Evolutionary conservation across 2,797 vertebrate species (phyloP), one percentile per base, ranked within the genome.

Genomic region (Sebastolobus altivelis): DNA sequence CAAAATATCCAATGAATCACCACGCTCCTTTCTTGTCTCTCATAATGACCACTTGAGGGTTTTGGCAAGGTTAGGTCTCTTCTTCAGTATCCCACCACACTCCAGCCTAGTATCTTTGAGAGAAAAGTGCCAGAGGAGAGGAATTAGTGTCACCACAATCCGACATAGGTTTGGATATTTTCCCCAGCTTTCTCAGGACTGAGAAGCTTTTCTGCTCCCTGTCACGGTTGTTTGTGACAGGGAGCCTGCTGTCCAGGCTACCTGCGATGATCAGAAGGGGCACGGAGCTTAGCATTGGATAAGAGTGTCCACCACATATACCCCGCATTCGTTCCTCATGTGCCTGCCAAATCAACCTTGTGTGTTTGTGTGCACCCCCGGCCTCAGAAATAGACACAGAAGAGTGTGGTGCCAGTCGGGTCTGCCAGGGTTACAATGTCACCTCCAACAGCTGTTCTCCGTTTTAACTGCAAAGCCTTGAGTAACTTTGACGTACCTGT

Each of bases 61-160:
- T 62, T 65, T 89, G 87, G 84, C 89, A 87, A 66, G 9, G 46
- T 22, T 4, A 13, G 38, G 58, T 67, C 56, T 81, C 18, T 72
- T 83, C 76, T 66, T 82, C 49, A 59, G 74, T 40, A 75, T 79
- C 80, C 73, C 59, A 80, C 68, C 74, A 33, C 80, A 76, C 35
- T 82, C 60, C 27, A 72, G 80, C 63, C 72, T 71, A 46, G 55
- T 31, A 55, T 87, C 79, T 84, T 14, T 67, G 71, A 43, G 10
- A 81, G 66, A 75, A 76, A 79, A 69, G 76, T 68, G 37, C 58
- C 68, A 80, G 65, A 67, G 74, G 46, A 65, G 25, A 83, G 55
- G 88, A 89, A 91, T 87, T 87, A 82, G 75, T 86, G 87, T 87
- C 86, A 88, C 83, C 68, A 79, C 81, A 84, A 90, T 85, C 82